Evolutionary conservation across 2,888 invertebrate species (phyloP), one percentile per base, ranked within the genome.

Genomic region (Papilio protenor): DNA sequence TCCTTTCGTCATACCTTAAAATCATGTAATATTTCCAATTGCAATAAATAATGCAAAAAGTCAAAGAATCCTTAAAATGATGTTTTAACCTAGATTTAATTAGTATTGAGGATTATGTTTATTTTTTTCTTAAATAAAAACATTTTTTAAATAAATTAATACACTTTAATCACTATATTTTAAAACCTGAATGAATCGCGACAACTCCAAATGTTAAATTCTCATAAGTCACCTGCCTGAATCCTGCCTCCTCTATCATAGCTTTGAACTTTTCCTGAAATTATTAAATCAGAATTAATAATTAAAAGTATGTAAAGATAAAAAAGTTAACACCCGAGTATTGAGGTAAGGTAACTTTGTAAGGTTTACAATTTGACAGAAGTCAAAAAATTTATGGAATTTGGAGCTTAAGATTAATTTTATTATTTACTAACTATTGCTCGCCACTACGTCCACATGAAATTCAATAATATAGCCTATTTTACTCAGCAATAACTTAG

Each of bases 161-260:
- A 69, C 49, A 10, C 12, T 18, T 5, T 14, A 12, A 11, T 21
- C 5, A 27, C 94, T 95, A 98, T 82, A 98, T 93, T 94, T 99
- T 99, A 90, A 98, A 99, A 47, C 98, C 99, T 0, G 98, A 98
- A 92, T 99, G 99, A 88, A 99, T 99, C 70, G 99, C 97, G 80
- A 98, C 98, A 6, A 99, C 95, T 1, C 99, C 99, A 85, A 98
- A 96, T 1, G 97, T 97, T 77, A 99, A 93, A 94, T 99, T 99
- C 92, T 98, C 98, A 89, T 98, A 98, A 0, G 96, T 95, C 0
- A 98, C 99, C 86, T 96, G 95, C 64, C 96, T 94, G 92, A 99
- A 99, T 10, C 99, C 99, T 0, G 98, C 98, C 49, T 96, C 93
- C 87, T 97, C 96, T 73, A 99, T 99, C 97, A 99, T 98, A 4